These are phyloP conservation scores for Eubasilissa regina DNA, from an alignment of 1,140 invertebrate genomes.

Conservation along the genomic window DNA sequence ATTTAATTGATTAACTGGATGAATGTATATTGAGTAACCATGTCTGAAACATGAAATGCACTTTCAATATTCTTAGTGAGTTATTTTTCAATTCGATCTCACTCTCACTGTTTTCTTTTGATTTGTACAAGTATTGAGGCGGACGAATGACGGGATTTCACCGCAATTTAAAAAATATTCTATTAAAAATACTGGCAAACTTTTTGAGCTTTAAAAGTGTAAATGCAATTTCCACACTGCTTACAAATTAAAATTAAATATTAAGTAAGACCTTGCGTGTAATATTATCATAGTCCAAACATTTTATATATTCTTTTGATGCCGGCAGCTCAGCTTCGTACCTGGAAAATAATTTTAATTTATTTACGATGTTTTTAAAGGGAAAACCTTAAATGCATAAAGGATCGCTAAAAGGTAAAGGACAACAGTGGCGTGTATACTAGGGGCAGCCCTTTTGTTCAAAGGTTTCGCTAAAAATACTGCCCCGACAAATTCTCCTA, in stretches of 20 bases:
- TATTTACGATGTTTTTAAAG: constrained; percentile 20
- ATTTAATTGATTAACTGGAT: too few relatives aligned
- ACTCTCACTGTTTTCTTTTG: too few relatives aligned
- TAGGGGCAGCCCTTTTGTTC: constrained; percentile 50
- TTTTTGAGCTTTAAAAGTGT: constrained; percentile 13
- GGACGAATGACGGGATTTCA: too few relatives aligned
- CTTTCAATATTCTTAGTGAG: too few relatives aligned
- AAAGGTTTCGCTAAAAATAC: constrained; percentile 44
- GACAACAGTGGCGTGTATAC: constrained; percentile 52
- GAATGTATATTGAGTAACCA: too few relatives aligned
- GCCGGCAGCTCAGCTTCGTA: neutral
- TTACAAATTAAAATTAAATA: constrained; percentile 22
- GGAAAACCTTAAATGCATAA: constrained; percentile 25
- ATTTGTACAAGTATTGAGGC: too few relatives aligned
- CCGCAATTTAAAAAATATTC: too few relatives aligned
- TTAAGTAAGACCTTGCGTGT: neutral
- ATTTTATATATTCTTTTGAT: constrained; percentile 14
- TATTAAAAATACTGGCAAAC: too few relatives aligned
- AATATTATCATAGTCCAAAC: constrained; percentile 14
- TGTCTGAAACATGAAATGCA: too few relatives aligned
- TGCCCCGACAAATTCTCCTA: constrained; percentile 38
- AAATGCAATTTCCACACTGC: neutral
- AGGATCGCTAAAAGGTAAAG: constrained; percentile 22
- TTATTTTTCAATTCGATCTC: too few relatives aligned
- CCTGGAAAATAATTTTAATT: constrained; percentile 12